Conservation (phyloP, 2,888 invertebrate species). For the Dryocosmus kuriphilus region DNA sequence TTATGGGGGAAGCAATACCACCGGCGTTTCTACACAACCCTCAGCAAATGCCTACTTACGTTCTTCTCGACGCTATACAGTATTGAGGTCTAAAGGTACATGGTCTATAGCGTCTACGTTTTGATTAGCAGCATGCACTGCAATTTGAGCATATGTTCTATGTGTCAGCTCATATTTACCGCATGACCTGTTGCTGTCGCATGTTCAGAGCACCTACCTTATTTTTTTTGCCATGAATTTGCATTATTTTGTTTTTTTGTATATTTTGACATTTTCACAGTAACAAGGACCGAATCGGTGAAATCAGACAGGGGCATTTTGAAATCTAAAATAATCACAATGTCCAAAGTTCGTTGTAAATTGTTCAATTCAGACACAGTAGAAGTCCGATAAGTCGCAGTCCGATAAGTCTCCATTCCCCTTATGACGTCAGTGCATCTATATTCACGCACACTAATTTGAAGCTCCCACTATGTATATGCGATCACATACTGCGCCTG, state of each 20-base stretch:
- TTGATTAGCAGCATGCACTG: constrained; percentile 39
- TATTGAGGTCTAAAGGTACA: constrained; percentile 80
- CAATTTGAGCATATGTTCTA: constrained; percentile 61
- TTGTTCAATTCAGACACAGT: too few species aligned
- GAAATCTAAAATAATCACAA: too few species aligned
- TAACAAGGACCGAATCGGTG: not conserved
- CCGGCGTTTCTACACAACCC: constrained; percentile 80
- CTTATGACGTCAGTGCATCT: too few species aligned
- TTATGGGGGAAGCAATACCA: constrained; percentile 77
- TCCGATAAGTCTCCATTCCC: too few species aligned
- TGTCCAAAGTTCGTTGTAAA: too few species aligned
- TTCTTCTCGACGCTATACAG: constrained; percentile 82
- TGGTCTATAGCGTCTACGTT: constrained; percentile 70
- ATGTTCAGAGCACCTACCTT: constrained; percentile 51
- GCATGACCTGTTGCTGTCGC: constrained; percentile 61
- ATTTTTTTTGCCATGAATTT: constrained; percentile 51
- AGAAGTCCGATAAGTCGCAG: too few species aligned
- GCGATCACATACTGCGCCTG: too few species aligned
- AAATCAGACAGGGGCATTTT: not conserved
- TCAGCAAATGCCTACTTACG: constrained; percentile 81
- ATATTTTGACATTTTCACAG: not conserved
- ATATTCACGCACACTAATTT: too few species aligned
- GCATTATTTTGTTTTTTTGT: constrained; percentile 20
- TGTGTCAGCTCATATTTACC: constrained; percentile 55
- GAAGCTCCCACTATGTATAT: too few species aligned